Conservation (phyloP, 2,888 invertebrate genomes). For the Scrobipalpa atriplicella region DNA sequence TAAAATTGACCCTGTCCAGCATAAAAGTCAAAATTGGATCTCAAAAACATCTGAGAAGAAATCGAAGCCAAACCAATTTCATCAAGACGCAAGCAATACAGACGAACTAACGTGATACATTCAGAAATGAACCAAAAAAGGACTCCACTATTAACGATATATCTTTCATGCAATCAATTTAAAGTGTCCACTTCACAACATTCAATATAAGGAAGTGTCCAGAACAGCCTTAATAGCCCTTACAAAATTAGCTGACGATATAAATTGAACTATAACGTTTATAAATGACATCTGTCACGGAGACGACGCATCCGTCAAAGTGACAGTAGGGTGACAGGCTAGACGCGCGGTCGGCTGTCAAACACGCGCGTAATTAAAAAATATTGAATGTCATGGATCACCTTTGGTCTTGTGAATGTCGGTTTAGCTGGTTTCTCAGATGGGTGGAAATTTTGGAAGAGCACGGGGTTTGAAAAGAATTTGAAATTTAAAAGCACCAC, state of each 20-base stretch:
- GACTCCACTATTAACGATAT: constrained; percentile 3
- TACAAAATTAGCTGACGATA: constrained; percentile 26
- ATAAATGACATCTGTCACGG: constrained; percentile 25
- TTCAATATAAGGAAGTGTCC: constrained; percentile 29
- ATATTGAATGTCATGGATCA: constrained; percentile 39
- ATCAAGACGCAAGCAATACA: not conserved
- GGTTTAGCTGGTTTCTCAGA: not conserved
- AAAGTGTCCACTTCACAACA: constrained; percentile 7
- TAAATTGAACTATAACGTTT: constrained; percentile 26
- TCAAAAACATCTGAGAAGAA: not conserved
- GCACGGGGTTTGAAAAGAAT: not conserved
- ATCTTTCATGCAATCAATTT: constrained; percentile 15
- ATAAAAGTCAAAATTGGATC: no score
- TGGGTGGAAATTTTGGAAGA: not conserved
- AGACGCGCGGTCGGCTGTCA: constrained; percentile 44
- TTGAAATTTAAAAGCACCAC: no score
- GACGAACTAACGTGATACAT: not conserved
- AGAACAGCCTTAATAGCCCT: constrained; percentile 20
- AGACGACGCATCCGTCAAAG: constrained; percentile 25
- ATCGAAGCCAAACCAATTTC: not conserved
- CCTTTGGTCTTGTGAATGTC: constrained; percentile 45
- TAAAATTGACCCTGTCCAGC: no score
- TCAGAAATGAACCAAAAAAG: constrained; percentile 8
- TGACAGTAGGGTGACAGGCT: constrained; percentile 36
- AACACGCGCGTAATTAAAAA: constrained; percentile 44